phyloP scores from a whole-genome alignment of 2,113 vertebrate genomes.

The Columba janthina region DNA sequence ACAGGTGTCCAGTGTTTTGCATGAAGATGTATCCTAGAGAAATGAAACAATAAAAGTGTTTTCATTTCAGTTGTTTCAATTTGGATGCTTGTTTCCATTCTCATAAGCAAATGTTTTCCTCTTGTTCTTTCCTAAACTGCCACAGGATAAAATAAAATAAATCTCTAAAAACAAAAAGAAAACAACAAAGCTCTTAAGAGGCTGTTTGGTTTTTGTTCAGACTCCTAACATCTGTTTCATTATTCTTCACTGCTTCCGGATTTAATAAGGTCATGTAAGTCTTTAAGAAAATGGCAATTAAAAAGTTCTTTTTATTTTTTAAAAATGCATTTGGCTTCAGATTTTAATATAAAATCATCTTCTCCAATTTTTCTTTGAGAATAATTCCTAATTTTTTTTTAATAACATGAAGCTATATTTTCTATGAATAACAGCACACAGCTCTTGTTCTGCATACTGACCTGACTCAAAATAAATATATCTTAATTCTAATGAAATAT shows the following conservation, averaged over 20 bases:
- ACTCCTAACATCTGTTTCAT: conserved; percentile 68
- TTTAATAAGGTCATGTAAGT: conserved; percentile 63
- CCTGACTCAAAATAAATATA: not conserved
- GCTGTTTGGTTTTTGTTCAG: conserved; percentile 61
- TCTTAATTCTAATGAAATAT: not conserved
- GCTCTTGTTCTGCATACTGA: not conserved
- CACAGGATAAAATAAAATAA: conserved; percentile 47
- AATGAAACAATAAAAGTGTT: conserved; percentile 1
- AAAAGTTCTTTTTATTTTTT: not conserved
- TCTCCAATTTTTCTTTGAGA: not conserved
- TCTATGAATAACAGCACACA: not conserved
- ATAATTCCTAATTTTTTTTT: not conserved
- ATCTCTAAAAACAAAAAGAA: conserved; percentile 15
- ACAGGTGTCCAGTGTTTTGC: not conserved
- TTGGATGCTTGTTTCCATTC: conserved; percentile 32
- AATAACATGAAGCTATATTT: not conserved
- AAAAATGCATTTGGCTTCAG: not conserved
- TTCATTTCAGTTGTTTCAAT: conserved; percentile 27
- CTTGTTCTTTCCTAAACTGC: conserved; percentile 33
- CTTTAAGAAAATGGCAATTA: conserved; percentile 50
- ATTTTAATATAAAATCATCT: not conserved
- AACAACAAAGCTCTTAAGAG: conserved; percentile 54
- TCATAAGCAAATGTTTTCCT: conserved; percentile 34
- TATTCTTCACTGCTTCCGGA: conserved; percentile 69
- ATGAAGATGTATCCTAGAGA: not conserved